Evolutionary conservation across 2,797 vertebrate species (phyloP), one percentile per base, ranked within the genome.

Genomic region (Hypotaenidia philippensis): DNA sequence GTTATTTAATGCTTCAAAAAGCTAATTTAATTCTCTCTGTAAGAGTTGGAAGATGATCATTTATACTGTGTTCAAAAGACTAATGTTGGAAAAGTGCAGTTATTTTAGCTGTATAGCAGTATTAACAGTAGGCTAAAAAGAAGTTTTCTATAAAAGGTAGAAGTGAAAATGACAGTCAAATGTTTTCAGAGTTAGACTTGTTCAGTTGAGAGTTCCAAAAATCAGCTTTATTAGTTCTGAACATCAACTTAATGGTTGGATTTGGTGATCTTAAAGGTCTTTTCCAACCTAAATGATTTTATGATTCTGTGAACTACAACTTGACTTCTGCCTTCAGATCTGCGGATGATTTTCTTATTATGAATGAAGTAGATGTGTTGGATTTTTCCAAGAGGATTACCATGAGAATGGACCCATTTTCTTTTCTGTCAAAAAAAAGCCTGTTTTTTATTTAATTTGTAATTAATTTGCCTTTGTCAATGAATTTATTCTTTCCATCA

Each of bases 91-190:
- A 92, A 93, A 92, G 56, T 64, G 47, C 44, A 78, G 53, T 47
- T 94, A 74, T 90, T 92, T 83, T 87, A 89, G 75, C 65, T 71
- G 64, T 63, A 83, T 61, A 94, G 61, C 53, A 69, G 20, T 74
- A 68, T 76, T 85, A 77, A 57, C 50, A 22, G 34, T 75, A 61
- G 69, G 38, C 68, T 85, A 77, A 91, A 89, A 86, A 38, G 13
- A 69, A 82, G 31, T 57, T 50, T 91, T 83, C 69, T 68, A 60
- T 40, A 82, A 93, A 63, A 32, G 29, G 7, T 18, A 59, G 27
- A 90, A 91, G 83, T 31, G 12, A 74, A 87, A 90, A 87, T 82
- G 32, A 17, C 52, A 84, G 38, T 72, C 47, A 82, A 23, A 79
- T 66, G 21, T 70, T 83, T 17, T 79, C 40, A 53, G 29, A 49